Evolutionary conservation across 1,140 invertebrate species (phyloP), one percentile per base, ranked within the genome.

Genomic region (Gonatopus flavifemur): DNA sequence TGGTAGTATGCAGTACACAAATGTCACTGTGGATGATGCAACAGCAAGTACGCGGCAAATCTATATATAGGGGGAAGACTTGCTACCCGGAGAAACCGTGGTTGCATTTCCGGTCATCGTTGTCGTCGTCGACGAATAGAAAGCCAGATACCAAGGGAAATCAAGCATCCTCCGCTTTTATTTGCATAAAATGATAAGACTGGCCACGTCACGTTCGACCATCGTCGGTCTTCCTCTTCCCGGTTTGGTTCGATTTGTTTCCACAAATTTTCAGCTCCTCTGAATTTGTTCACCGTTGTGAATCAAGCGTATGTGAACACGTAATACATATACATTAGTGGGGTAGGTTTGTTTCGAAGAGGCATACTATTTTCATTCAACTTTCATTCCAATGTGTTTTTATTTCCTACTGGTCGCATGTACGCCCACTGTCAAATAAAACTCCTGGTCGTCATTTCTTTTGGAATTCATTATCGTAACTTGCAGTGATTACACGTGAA

Each of bases 181-280:
- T 78, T 76, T 78, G 73, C 76, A 78, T 77, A 76, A 78, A 77
- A 76, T 78, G 74, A 78, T 78, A 64, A 67, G 62, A 68, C 67
- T 66, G 38, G 62, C 59, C 67, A 60, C 59, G 64, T 74, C 59
- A 71, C 64, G 60, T 74, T 70, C 64, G 56, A 58, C 32, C 32
- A 57, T 45, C 32, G 38, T 45, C 32, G 56, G 49, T 40, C 46
- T 54, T n/a, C n/a, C n/a, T n/a, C n/a, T n/a, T n/a, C n/a, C n/a
- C n/a, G n/a, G n/a, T n/a, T n/a, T n/a, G n/a, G n/a, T 28, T 6
- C 12, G 25, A 28, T 28, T 28, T 28, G 6, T 6, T 28, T 12
- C 6, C 12, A 12, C 25, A 28, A 28, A 28, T 28, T 28, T 28
- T 28, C 25, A n/a, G n/a, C n/a, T n/a, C n/a, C n/a, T n/a, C n/a